A percentile compares a stretch with the other conserved stretches of the same genome.
Evolutionary conservation across 2,888 invertebrate species (phyloP).

Genomic region (Desoria tigrina): DNA sequence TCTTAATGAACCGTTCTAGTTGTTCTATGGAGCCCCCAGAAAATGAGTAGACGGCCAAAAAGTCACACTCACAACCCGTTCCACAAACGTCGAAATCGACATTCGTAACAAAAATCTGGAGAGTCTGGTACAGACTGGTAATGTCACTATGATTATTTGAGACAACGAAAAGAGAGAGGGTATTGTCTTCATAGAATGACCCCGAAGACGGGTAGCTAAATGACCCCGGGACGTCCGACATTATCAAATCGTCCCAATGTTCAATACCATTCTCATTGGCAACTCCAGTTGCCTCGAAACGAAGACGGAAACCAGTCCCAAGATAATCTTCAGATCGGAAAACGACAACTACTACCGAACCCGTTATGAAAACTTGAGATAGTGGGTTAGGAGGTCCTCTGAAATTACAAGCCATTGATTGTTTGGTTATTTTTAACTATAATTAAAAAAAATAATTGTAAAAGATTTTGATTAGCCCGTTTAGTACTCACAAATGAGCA

Average conservation of each 20-base stretch:
- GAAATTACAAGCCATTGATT: no score
- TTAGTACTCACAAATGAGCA: conserved; percentile 14
- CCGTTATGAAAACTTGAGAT: conserved; percentile 1
- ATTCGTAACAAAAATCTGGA: not conserved
- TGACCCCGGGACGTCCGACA: not conserved
- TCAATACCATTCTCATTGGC: not conserved
- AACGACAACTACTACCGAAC: conserved; percentile 15
- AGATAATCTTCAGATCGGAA: conserved; percentile 4
- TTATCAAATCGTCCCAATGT: conserved; percentile 5
- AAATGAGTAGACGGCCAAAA: not conserved
- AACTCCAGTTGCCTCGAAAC: conserved; percentile 3
- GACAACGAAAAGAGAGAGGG: not conserved
- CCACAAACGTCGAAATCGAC: conserved; percentile 7
- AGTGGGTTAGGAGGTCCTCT: conserved; percentile 27
- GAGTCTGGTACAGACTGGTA: not conserved
- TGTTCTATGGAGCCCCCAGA: not conserved
- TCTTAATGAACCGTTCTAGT: not conserved
- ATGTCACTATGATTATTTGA: not conserved
- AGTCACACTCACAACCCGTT: conserved; percentile 1
- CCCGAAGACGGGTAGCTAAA: not conserved
- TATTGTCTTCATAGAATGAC: not conserved
- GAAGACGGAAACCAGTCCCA: conserved; percentile 20
- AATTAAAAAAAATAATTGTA: no score
- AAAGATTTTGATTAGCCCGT: no score
- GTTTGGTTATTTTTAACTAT: no score